These are phyloP conservation scores for Polydrusus pterygomalis DNA, from an alignment of 2,888 invertebrate genomes.

Conservation along the genomic window DNA sequence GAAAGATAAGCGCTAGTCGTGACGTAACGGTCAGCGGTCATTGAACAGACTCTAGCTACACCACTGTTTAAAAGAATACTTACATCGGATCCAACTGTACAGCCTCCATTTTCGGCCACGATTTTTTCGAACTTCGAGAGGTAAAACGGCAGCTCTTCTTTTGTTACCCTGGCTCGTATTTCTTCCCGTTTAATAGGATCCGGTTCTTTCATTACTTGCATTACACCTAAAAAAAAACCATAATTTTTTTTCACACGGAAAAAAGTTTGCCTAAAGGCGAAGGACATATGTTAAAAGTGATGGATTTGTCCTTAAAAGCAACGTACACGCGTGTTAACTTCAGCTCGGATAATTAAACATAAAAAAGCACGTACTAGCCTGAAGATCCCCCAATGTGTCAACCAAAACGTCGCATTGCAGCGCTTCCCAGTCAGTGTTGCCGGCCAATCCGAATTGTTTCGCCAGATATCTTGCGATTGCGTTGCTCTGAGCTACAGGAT, in stretches of 20 bases:
- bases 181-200: slow-evolving; percentile 75
- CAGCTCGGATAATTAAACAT: no score
- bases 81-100: slow-evolving; percentile 75
- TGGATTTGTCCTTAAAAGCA: no score
- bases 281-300: no score
- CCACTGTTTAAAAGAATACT: slow-evolving; percentile 23
- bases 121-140: slow-evolving; percentile 75
- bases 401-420: slow-evolving; percentile 76
- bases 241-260: no score
- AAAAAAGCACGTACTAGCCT: slow-evolving; percentile 71
- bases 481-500: slow-evolving; percentile 74
- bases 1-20: no score
- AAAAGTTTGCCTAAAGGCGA: no score
- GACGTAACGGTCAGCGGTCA: no score
- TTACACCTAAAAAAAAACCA: slow-evolving; percentile 65
- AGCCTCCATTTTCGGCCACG: slow-evolving; percentile 74
- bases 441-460: slow-evolving; percentile 73
- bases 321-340: no score
- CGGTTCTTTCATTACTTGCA: slow-evolving; percentile 69
- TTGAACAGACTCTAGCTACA: no score
- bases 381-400: slow-evolving; percentile 75
- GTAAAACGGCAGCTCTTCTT: slow-evolving; percentile 76
- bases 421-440: slow-evolving; percentile 75
- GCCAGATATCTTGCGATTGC: slow-evolving; percentile 77
- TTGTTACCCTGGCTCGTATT: slow-evolving; percentile 73